Evolutionary conservation across 1,140 invertebrate species (phyloP).

Genomic region (Saccostrea glomerata): DNA sequence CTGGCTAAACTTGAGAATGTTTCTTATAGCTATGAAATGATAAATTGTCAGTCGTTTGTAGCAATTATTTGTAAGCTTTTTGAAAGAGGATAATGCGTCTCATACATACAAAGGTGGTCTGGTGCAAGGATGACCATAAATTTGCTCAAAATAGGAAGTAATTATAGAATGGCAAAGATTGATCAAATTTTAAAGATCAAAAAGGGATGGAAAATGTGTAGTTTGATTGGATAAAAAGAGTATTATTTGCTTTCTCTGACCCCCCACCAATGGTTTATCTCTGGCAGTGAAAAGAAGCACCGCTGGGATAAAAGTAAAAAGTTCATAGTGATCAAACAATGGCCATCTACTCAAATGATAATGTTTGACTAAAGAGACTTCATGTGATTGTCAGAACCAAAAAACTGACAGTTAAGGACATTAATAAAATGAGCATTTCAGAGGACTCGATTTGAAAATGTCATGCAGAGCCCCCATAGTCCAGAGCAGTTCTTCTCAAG

Average conservation of each 20-base stretch:
- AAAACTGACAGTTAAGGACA: conserved; percentile 7
- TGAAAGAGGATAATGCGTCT: neutral
- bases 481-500: conserved; percentile 16
- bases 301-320: neutral
- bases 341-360: conserved; percentile 32
- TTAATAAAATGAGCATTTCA: conserved; percentile 22
- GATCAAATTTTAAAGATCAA: neutral
- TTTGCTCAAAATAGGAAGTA: conserved; percentile 8
- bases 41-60: neutral
- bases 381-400: neutral
- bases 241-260: neutral
- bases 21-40: neutral
- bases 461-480: conserved; percentile 6
- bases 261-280: conserved; percentile 11
- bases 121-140: conserved; percentile 10
- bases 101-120: neutral
- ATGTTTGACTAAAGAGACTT: conserved; percentile 23
- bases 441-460: neutral
- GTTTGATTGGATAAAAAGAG: neutral
- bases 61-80: neutral
- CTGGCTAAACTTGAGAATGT: neutral
- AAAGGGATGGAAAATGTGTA: neutral
- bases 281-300: neutral
- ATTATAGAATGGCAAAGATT: neutral
- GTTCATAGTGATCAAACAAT: neutral